Conservation (phyloP, 2,113 vertebrate species). For the Mustelus asterias region DNA sequence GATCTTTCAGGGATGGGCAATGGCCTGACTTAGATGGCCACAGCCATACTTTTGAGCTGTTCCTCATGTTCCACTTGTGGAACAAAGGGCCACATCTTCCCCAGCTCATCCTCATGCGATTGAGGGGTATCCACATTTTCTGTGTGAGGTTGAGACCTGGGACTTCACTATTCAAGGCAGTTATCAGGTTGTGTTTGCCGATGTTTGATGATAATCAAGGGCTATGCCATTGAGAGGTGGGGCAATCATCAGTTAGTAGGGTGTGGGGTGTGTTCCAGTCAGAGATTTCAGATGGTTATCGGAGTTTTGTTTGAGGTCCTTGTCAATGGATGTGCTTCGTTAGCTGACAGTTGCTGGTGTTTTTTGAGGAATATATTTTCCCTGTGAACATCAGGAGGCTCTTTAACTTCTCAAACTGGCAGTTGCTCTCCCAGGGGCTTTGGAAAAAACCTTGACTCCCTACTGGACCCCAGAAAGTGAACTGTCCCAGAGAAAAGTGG, state of each 20-base stretch:
- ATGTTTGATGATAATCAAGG: too few species aligned
- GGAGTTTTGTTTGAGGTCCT: not conserved
- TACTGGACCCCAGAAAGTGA: not conserved
- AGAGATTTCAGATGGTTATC: not conserved
- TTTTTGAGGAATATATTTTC: not conserved
- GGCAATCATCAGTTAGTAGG: not conserved
- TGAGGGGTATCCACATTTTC: too few species aligned
- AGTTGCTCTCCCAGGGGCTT: not conserved
- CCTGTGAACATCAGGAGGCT: not conserved
- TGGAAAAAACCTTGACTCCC: not conserved
- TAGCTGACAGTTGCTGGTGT: not conserved
- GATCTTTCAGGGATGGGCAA: not conserved
- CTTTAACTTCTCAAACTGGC: not conserved
- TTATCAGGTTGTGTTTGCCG: too few species aligned
- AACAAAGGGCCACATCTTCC: too few species aligned
- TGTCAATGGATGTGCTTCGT: not conserved
- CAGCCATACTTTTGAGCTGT: not conserved
- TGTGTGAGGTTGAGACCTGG: too few species aligned
- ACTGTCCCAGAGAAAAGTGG: not conserved
- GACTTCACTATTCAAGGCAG: too few species aligned
- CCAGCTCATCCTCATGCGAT: too few species aligned
- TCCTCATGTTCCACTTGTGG: too few species aligned
- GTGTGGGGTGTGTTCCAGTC: not conserved
- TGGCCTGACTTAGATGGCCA: not conserved
- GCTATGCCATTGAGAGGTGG: not conserved